phyloP scores from a whole-genome alignment of 2,113 vertebrate species.

The Odocoileus hemionus region DNA sequence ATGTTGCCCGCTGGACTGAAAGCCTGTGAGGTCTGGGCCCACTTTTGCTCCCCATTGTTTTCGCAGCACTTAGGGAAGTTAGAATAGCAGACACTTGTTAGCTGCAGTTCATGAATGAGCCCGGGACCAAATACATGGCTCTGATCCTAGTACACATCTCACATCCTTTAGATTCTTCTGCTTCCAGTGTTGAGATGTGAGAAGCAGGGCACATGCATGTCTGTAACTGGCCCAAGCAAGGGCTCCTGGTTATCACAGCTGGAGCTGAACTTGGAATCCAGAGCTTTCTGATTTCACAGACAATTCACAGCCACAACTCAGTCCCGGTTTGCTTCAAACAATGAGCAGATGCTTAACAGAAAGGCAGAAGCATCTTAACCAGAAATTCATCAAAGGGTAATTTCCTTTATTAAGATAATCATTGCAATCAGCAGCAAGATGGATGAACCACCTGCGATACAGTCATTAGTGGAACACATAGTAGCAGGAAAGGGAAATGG shows the following conservation, averaged over 20 bases:
- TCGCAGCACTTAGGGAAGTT: neutral
- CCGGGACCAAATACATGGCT: neutral
- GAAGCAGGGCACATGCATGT: neutral
- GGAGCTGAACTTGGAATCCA: neutral
- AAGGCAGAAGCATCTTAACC: neutral
- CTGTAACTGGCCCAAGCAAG: neutral
- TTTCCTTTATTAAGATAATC: conserved; percentile 14
- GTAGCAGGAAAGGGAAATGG: neutral
- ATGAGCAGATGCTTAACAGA: neutral
- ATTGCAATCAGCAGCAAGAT: neutral
- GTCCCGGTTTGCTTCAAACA: neutral
- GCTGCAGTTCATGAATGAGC: neutral
- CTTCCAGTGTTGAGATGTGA: neutral
- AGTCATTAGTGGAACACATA: neutral
- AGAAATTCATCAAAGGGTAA: neutral
- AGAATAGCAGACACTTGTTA: neutral
- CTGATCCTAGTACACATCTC: neutral
- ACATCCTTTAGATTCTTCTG: neutral
- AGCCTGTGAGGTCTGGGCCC: neutral
- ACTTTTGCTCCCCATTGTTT: neutral
- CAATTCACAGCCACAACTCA: neutral
- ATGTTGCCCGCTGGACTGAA: neutral
- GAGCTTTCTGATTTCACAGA: neutral
- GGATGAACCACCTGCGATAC: neutral
- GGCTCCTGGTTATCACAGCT: neutral